Evolutionary conservation across 2,797 vertebrate species (phyloP).

Genomic region (Falco rusticolus): DNA sequence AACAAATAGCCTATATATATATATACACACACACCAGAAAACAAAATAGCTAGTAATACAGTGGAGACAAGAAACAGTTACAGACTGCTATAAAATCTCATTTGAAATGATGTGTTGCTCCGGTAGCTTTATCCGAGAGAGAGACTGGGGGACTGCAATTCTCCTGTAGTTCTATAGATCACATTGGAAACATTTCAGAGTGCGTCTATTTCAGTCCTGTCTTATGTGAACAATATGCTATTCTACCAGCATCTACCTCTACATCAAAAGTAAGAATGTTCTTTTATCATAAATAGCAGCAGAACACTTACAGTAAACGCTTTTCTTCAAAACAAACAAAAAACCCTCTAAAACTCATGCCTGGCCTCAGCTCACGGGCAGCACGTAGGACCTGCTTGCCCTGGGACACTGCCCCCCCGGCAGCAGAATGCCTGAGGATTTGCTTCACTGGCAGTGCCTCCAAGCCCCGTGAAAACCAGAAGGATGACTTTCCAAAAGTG

Average conservation of each 20-base stretch:
- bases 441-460: background rate
- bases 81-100: background rate
- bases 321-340: background rate
- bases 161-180: background rate
- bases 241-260: background rate
- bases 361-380: background rate
- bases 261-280: background rate
- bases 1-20: background rate
- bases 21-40: background rate
- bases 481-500: background rate
- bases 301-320: background rate
- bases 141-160: background rate
- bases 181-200: background rate
- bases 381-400: background rate
- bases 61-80: background rate
- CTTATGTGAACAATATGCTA: background rate
- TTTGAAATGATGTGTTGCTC: background rate
- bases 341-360: accelerated
- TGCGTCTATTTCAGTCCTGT: background rate
- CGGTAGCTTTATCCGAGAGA: background rate
- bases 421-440: background rate
- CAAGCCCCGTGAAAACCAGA: background rate
- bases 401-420: background rate
- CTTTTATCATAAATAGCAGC: background rate
- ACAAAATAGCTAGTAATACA: background rate